Percentiles rank a stretch among this genome's conserved stretches.
Evolutionary conservation across 2,888 invertebrate genomes (phyloP).

Genomic region (Mesochorus sp.): DNA sequence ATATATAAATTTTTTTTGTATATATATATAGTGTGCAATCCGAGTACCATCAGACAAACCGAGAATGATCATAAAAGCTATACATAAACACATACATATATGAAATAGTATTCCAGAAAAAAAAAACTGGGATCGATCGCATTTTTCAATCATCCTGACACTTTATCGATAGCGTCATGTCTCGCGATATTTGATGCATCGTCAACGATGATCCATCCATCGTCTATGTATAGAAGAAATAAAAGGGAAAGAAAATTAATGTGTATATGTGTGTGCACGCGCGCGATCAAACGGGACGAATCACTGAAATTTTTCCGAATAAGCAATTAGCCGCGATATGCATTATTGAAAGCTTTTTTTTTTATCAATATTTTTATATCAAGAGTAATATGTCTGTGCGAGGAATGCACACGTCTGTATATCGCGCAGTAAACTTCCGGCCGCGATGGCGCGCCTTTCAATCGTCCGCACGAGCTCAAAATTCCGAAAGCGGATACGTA

Average conservation of each 20-base stretch:
- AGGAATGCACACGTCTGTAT: constrained; percentile 7
- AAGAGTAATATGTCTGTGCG: neutral
- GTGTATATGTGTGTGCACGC: constrained; percentile 4
- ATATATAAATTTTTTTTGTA: neutral
- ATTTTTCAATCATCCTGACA: constrained; percentile 62
- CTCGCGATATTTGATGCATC: constrained; percentile 55
- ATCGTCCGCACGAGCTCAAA: neutral
- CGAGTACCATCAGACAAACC: constrained; percentile 8
- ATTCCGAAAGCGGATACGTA: constrained; percentile 22
- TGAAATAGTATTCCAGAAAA: constrained; percentile 8
- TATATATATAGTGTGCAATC: neutral
- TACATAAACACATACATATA: constrained; percentile 13
- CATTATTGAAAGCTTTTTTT: constrained; percentile 56
- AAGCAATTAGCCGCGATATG: constrained; percentile 44
- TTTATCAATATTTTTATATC: constrained; percentile 38
- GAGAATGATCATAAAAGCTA: neutral
- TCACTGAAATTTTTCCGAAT: constrained; percentile 55
- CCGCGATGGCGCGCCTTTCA: constrained; percentile 5
- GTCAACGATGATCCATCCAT: constrained; percentile 52
- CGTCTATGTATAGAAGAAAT: constrained; percentile 28
- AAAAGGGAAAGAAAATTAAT: too few species aligned
- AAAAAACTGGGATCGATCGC: constrained; percentile 53
- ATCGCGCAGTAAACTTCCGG: constrained; percentile 43
- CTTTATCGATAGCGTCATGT: constrained; percentile 52
- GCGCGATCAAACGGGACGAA: constrained; percentile 16